phyloP scores from a whole-genome alignment of 2,888 invertebrate species.

The Mimumesa dahlbomi region DNA sequence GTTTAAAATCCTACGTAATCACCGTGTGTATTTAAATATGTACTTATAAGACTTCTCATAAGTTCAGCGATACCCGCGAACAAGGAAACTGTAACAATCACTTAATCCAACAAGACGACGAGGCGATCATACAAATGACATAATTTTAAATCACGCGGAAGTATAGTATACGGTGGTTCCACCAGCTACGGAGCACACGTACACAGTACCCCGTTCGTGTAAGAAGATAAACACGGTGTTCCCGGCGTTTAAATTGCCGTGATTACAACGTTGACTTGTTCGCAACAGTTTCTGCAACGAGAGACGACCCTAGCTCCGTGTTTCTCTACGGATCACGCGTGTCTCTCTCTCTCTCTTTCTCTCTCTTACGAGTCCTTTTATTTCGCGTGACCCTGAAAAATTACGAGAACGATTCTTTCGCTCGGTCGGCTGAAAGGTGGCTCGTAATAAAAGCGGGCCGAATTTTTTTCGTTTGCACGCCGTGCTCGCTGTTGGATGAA shows the following conservation, averaged over 20 bases:
- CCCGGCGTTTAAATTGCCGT: constrained; percentile 14
- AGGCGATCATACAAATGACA: too few species aligned
- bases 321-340: neutral
- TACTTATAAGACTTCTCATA: too few species aligned
- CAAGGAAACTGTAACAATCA: too few species aligned
- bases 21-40: too few species aligned
- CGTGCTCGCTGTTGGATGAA: constrained; percentile 47
- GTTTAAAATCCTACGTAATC: too few species aligned
- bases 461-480: neutral
- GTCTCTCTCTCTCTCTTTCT: too few species aligned
- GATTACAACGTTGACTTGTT: constrained; percentile 20
- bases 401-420: constrained; percentile 10
- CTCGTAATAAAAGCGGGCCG: constrained; percentile 8
- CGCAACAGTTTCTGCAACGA: neutral
- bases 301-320: too few species aligned
- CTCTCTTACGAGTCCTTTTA: neutral
- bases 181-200: neutral
- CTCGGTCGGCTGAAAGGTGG: neutral
- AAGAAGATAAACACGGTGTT: constrained; percentile 13
- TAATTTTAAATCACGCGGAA: neutral
- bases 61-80: too few species aligned
- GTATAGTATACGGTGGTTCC: neutral
- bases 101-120: too few species aligned
- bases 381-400: constrained; percentile 30
- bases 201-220: too few species aligned